phyloP scores from a whole-genome alignment of 2,888 invertebrate species.

The Ferdinandea cuprea region DNA sequence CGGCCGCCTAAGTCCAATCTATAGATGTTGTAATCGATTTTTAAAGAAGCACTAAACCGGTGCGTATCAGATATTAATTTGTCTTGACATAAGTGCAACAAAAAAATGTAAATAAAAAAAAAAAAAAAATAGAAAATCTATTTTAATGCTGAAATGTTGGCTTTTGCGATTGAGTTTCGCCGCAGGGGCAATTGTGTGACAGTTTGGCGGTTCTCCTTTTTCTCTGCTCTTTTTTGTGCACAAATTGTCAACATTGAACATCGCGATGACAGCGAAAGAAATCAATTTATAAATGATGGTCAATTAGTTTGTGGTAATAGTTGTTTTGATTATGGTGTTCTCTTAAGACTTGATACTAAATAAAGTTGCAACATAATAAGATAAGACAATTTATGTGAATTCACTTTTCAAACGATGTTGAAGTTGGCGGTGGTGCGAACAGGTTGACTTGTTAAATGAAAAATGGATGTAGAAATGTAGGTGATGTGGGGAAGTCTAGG shows the following conservation, averaged over 20 bases:
- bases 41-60: constrained; percentile 40
- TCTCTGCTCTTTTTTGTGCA: constrained; percentile 11
- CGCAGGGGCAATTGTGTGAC: constrained; percentile 58
- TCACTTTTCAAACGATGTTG: neutral
- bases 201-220: neutral
- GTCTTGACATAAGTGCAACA: constrained; percentile 25
- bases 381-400: constrained; percentile 17
- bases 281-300: constrained; percentile 57
- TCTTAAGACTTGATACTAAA: neutral
- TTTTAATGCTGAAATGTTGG: constrained; percentile 28
- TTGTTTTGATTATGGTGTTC: constrained; percentile 47
- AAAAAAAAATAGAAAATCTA: constrained; percentile 29
- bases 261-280: constrained; percentile 50
- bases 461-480: too few species aligned
- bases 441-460: neutral
- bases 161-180: constrained; percentile 41
- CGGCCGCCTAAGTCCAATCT: constrained; percentile 11
- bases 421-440: neutral
- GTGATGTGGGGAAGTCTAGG: neutral
- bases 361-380: neutral
- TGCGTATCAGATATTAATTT: constrained; percentile 53
- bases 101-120: too few species aligned
- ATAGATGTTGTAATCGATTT: constrained; percentile 56
- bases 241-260: constrained; percentile 49
- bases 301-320: constrained; percentile 56